phyloP scores from a whole-genome alignment of 2,888 invertebrate species.

The Stratiomys singularior region DNA sequence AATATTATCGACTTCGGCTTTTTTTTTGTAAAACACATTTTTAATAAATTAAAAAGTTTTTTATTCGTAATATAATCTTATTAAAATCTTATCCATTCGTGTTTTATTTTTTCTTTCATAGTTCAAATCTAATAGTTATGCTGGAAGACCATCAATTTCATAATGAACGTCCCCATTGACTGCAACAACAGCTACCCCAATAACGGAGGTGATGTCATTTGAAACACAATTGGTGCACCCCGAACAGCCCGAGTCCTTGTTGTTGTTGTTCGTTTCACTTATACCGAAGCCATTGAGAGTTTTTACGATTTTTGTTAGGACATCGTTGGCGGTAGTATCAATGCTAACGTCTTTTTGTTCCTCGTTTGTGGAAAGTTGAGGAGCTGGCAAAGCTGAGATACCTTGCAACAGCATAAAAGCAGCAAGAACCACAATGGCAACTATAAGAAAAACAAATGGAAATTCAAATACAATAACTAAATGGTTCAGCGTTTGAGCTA shows the following conservation, averaged over 20 bases:
- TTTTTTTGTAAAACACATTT: too few species aligned
- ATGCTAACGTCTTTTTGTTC: neutral
- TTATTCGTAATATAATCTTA: too few species aligned
- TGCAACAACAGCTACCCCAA: neutral
- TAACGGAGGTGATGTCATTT: neutral
- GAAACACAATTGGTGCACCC: neutral
- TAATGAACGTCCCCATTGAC: neutral
- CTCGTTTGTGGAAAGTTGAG: neutral
- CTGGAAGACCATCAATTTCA: constrained; percentile 7
- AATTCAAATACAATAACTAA: neutral
- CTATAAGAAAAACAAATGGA: neutral
- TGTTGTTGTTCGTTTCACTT: neutral
- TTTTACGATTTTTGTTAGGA: neutral
- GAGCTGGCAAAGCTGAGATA: neutral
- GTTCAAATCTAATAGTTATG: neutral
- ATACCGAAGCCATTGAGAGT: neutral
- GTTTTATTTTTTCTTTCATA: neutral
- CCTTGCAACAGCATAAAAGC: neutral
- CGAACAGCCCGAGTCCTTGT: neutral
- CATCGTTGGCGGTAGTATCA: neutral
- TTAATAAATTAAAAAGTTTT: too few species aligned
- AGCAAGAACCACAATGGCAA: neutral
- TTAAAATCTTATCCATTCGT: too few species aligned
- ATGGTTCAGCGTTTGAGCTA: neutral
- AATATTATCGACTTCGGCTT: too few species aligned